phyloP scores from a whole-genome alignment of 2,797 vertebrate genomes.

The Saguinus oedipus region DNA sequence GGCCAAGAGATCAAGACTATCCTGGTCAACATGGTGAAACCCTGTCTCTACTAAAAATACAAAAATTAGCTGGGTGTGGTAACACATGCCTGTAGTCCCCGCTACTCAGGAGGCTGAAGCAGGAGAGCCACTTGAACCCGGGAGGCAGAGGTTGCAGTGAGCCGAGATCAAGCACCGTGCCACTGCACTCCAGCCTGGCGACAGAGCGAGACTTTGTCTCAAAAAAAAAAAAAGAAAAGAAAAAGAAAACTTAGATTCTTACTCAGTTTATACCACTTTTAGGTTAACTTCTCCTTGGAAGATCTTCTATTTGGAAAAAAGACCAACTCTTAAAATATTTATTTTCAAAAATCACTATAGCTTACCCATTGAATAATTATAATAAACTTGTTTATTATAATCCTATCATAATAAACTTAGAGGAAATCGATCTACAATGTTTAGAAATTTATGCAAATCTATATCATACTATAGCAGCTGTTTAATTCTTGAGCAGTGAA shows the following conservation, averaged over 20 bases:
- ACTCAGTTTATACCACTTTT: slow-evolving; percentile 24
- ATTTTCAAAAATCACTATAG: slow-evolving; percentile 28
- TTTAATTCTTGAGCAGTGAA: slow-evolving; percentile 33
- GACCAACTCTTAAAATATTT: slow-evolving; percentile 30
- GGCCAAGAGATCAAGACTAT: no score
- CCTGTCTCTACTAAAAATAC: no score
- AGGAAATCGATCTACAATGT: background rate
- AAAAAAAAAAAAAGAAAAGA: background rate
- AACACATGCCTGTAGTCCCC: no score
- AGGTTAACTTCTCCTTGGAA: background rate
- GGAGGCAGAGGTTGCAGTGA: no score
- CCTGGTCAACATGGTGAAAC: no score
- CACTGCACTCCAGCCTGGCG: no score
- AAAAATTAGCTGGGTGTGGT: no score
- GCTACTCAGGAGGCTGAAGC: no score
- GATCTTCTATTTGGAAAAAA: background rate
- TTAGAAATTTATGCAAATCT: background rate
- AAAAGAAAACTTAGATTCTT: slow-evolving; percentile 36
- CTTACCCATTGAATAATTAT: background rate
- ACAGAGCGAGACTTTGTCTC: no score
- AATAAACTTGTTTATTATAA: slow-evolving; percentile 1
- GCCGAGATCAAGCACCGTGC: no score
- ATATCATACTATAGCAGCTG: background rate
- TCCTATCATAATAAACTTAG: background rate
- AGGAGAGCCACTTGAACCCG: no score